Percentiles rank a stretch among this genome's conserved stretches.
Evolutionary conservation across 2,113 vertebrate genomes (phyloP).

Genomic region (Mus pahari): DNA sequence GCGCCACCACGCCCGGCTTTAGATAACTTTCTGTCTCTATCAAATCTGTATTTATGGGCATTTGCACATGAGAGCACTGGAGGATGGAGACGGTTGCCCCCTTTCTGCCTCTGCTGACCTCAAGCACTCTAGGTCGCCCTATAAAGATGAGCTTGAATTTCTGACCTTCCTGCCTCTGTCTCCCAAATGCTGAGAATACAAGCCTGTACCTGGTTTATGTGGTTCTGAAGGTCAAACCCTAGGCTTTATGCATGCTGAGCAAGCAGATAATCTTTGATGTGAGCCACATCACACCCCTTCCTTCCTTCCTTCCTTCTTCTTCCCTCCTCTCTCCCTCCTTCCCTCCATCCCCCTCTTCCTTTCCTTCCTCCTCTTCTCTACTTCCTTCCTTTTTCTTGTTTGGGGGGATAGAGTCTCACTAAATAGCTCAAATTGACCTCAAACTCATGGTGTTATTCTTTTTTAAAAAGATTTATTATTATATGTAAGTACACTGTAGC

Average conservation of each 20-base stretch:
- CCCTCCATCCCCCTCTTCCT: no score
- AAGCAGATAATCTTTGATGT: not conserved
- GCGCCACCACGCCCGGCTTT: no score
- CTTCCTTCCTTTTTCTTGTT: not conserved
- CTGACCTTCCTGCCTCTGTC: not conserved
- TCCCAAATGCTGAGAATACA: not conserved
- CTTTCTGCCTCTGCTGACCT: not conserved
- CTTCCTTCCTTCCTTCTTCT: no score
- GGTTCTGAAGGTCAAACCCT: not conserved
- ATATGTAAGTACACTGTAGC: no score
- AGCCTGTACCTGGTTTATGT: not conserved
- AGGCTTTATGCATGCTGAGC: not conserved
- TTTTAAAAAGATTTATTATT: no score
- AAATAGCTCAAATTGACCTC: not conserved
- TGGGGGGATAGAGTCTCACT: not conserved
- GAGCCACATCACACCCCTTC: not conserved
- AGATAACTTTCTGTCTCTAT: not conserved
- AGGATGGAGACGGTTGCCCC: not conserved
- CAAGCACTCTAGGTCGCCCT: not conserved
- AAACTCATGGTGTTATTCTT: not conserved
- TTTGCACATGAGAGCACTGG: not conserved
- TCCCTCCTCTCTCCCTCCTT: not conserved
- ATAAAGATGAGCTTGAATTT: not conserved
- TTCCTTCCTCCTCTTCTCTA: not conserved
- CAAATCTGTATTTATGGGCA: not conserved